Base-by-base conservation (phyloP, 2,113 vertebrate genomes). In the Oryzias curvinotus region DNA sequence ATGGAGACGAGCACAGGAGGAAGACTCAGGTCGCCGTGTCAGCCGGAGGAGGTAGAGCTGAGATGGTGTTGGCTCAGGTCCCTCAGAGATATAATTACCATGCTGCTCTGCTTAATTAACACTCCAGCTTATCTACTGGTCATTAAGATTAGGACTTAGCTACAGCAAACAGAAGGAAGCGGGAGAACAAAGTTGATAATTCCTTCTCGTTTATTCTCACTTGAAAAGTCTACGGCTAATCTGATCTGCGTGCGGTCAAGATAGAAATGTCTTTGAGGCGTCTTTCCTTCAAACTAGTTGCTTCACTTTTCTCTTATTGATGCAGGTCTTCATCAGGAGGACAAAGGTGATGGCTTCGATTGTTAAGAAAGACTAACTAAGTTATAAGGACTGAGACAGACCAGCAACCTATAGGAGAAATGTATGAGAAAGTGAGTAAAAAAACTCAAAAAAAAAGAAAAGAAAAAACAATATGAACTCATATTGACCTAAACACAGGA, bases 81-180 rank as follows among this genome's bases (percentile, higher is more conserved):
- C 78, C 78, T 82, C 48, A 17, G 74, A 82, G 75, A 85, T 80
- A 76, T 78, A 75, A 84, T 88, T 82, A 87, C 62, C 62, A 81
- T 57, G 61, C 77, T 42, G 67, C 72, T 75, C 71, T 68, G 73
- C 74, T 85, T 88, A 84, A 88, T 85, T 77, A 87, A 83, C 82
- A 73, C 73, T 75, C 59, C 64, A 71, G 78, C 57, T 83, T 75
- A 83, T 85, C 77, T 81, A 57, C 43, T 71, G 73, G 67, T 87
- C 85, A 83, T 89, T 84, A 70, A 67, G 78, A 87, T 79, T 73
- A 78, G 62, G 46, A 73, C 73, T 80, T 73, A 74, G 70, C 75
- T 41, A 69, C 19, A 7, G 78, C 51, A 81, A 83, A 74, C 83
- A 64, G 63, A 60, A 62, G 65, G 72, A 78, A 86, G 61, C 66